These are phyloP conservation scores for Lagodon rhomboides DNA, from an alignment of 2,797 vertebrate genomes.

Conservation along the genomic window DNA sequence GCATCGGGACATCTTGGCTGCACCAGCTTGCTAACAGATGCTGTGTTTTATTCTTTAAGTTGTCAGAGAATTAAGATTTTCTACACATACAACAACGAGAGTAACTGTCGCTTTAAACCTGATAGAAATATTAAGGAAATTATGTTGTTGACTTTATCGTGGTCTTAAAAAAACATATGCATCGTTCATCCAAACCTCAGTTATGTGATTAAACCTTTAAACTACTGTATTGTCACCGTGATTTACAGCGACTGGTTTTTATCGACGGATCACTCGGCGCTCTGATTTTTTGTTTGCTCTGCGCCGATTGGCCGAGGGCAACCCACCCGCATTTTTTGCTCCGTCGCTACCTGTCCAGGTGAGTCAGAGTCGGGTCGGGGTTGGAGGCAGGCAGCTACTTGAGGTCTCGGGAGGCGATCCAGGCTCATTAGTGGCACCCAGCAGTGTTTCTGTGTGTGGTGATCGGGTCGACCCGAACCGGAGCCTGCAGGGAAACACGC, in stretches of 20 bases:
- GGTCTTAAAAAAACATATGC: too few species aligned
- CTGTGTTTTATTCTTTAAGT: too few species aligned
- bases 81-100: too few species aligned
- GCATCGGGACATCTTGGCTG: too few species aligned
- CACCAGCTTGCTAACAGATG: too few species aligned
- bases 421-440: constrained; percentile 61
- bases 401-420: constrained; percentile 49
- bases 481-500: constrained; percentile 31
- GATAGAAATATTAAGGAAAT: too few species aligned
- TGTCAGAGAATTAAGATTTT: too few species aligned
- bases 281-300: constrained; percentile 21
- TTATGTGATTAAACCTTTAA: background rate
- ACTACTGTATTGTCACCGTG: background rate
- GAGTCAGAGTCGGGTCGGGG: constrained; percentile 22
- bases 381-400: constrained; percentile 37
- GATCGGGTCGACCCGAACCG: constrained; percentile 41
- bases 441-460: constrained; percentile 61
- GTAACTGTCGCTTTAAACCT: too few species aligned
- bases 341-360: constrained; percentile 55
- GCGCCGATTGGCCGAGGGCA: constrained; percentile 41
- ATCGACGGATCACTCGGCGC: constrained; percentile 40
- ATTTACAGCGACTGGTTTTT: constrained; percentile 15
- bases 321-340: constrained; percentile 59
- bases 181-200: background rate
- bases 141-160: too few species aligned